Evolutionary conservation across 1,140 invertebrate genomes (phyloP), one percentile per base, ranked within the genome.

Genomic region (Drosophila eugracilis): DNA sequence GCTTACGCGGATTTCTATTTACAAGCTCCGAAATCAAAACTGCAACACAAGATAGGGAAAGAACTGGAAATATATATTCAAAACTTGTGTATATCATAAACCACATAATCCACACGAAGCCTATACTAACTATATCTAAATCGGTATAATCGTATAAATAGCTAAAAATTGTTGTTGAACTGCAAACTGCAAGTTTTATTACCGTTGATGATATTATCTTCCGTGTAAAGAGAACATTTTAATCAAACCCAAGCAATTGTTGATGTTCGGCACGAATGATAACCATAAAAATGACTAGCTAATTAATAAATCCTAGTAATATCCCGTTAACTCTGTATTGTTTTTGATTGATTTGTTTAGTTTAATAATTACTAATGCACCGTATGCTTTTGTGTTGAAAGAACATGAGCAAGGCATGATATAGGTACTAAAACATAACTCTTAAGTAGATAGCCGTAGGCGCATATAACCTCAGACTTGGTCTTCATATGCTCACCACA

Each of bases 151-250:
- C 17, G 42, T 54, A 53, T 32, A 26, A 55, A 62, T 62, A 72
- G 75, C 53, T 15, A 70, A 49, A 74, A 62, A 84, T 78, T 83
- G 78, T 88, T 83, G 59, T 78, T 81, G 77, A 81, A 48, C 15
- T 32, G 34, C 57, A 58, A 73, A 58, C 80, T 85, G 81, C 79
- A 85, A 77, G 81, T 89, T 76, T 89, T 83, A 89, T 90, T 90
- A 90, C 86, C 86, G 78, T 90, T 90, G 75, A 90, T 67, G 86
- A 90, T 90, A 90, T 90, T 90, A 67, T 36, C 66, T 79, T 76
- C 55, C 74, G 57, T 74, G 65, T 65, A 65, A 74, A 72, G 66
- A 73, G 53, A 47, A 58, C 28, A 80, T 85, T 85, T 85, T 86
- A 86, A 86, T 74, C 77, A 66, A 62, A 84, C 19, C 17, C 86